These are phyloP conservation scores for Rachycentron canadum DNA, from an alignment of 2,797 vertebrate species.

Conservation along the genomic window DNA sequence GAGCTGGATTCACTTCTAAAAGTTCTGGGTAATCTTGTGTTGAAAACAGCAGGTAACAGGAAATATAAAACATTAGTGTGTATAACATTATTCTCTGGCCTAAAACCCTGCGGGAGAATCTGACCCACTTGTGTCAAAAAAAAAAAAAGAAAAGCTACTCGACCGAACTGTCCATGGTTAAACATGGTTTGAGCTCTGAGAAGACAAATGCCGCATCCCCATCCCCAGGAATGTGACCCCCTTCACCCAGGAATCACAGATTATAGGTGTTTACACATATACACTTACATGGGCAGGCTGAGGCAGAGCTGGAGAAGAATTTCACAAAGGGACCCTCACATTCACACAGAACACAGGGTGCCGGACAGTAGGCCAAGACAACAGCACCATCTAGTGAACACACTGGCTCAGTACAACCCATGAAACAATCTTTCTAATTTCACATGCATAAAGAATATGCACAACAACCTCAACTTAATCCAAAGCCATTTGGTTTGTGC, in stretches of 20 bases:
- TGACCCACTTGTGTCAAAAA: constrained; percentile 19
- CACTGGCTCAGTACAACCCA: constrained; percentile 15
- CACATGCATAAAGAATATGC: too few species aligned
- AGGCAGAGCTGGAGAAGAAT: constrained; percentile 8
- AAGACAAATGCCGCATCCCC: not conserved
- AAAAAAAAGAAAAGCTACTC: not conserved
- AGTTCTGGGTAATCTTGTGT: too few species aligned
- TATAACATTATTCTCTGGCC: not conserved
- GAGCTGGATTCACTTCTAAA: not conserved
- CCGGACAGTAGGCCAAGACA: not conserved
- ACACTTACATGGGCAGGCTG: constrained; percentile 10
- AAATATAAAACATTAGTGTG: not conserved
- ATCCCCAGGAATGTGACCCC: constrained; percentile 19
- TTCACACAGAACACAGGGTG: not conserved
- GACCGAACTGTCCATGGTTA: not conserved
- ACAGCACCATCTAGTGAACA: constrained; percentile 62
- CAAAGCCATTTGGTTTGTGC: not conserved
- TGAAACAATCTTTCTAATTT: not conserved
- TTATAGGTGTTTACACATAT: not conserved
- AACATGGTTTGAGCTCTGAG: constrained; percentile 18
- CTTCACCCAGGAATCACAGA: not conserved
- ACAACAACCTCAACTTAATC: not conserved
- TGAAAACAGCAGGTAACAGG: not conserved
- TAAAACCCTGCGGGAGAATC: not conserved
- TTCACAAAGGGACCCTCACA: constrained; percentile 12